Percentiles rank a stretch among this genome's conserved stretches.
phyloP scores from a whole-genome alignment of 2,797 vertebrate genomes.

The Smutsia gigantea region DNA sequence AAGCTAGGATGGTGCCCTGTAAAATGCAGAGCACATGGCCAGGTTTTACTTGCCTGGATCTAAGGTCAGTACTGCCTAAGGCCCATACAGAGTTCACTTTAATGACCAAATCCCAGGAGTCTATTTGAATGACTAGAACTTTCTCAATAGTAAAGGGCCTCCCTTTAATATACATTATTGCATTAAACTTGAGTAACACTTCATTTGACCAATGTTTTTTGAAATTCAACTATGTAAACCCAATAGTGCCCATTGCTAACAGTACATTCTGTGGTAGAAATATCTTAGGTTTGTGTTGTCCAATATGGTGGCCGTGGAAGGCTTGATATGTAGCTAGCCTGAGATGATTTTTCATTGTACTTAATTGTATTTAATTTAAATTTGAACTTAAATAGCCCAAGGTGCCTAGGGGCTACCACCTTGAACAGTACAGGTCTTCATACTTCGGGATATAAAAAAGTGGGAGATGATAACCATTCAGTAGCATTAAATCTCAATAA shows the following conservation, averaged over 20 bases:
- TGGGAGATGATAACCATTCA: neutral
- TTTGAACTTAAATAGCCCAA: neutral
- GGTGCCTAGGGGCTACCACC: neutral
- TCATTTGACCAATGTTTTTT: neutral
- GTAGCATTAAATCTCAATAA: neutral
- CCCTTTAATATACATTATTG: neutral
- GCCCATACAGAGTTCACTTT: neutral
- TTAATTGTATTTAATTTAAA: slow-evolving; percentile 13
- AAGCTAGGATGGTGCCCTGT: neutral
- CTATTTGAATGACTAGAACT: neutral
- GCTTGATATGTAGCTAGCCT: neutral
- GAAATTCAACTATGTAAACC: neutral
- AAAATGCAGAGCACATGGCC: neutral
- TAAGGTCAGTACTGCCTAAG: neutral
- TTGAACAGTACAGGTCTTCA: neutral
- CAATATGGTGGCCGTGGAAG: neutral
- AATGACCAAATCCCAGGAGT: neutral
- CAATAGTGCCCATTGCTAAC: neutral
- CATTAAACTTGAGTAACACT: neutral
- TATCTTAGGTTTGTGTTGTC: neutral
- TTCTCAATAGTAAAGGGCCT: neutral
- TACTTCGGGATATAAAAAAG: neutral
- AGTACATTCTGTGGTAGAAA: neutral
- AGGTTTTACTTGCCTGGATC: neutral
- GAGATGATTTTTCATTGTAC: neutral